These are phyloP conservation scores for Tinea semifulvella DNA, from an alignment of 2,888 invertebrate genomes.

Conservation along the genomic window DNA sequence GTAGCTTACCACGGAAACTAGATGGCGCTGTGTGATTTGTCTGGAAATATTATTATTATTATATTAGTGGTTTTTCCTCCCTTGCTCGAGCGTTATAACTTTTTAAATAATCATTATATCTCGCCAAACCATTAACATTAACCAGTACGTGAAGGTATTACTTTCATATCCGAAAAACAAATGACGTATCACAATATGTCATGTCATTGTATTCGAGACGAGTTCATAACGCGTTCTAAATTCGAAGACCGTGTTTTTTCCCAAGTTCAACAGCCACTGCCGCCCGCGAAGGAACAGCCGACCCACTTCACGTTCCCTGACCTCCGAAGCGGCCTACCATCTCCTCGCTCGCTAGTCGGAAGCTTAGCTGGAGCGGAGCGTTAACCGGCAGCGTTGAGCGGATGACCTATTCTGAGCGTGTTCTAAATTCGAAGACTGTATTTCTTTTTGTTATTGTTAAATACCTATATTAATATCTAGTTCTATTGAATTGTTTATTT, in stretches of 20 bases:
- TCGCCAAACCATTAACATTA: background rate
- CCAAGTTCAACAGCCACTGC: conserved; percentile 52
- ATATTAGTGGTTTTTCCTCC: too few relatives aligned
- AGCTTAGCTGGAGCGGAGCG: too few relatives aligned
- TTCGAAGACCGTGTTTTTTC: conserved; percentile 56
- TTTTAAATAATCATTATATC: background rate
- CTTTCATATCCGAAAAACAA: conserved; percentile 2
- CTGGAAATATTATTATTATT: too few relatives aligned
- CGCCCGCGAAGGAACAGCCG: conserved; percentile 52
- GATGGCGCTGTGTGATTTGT: too few relatives aligned
- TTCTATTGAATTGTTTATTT: too few relatives aligned
- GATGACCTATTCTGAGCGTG: too few relatives aligned
- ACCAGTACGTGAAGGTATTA: background rate
- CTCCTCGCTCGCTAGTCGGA: conserved; percentile 20
- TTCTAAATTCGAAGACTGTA: too few relatives aligned
- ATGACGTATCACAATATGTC: conserved; percentile 10
- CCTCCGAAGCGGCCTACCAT: conserved; percentile 58
- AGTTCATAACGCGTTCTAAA: conserved; percentile 30
- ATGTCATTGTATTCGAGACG: conserved; percentile 10
- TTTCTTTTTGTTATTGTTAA: too few relatives aligned
- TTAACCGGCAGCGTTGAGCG: too few relatives aligned
- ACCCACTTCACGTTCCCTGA: conserved; percentile 65
- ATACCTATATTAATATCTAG: too few relatives aligned
- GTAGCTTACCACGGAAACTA: too few relatives aligned
- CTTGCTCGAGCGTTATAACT: background rate